Base-by-base conservation (phyloP, 2,113 vertebrate species). In the Sprattus sprattus region DNA sequence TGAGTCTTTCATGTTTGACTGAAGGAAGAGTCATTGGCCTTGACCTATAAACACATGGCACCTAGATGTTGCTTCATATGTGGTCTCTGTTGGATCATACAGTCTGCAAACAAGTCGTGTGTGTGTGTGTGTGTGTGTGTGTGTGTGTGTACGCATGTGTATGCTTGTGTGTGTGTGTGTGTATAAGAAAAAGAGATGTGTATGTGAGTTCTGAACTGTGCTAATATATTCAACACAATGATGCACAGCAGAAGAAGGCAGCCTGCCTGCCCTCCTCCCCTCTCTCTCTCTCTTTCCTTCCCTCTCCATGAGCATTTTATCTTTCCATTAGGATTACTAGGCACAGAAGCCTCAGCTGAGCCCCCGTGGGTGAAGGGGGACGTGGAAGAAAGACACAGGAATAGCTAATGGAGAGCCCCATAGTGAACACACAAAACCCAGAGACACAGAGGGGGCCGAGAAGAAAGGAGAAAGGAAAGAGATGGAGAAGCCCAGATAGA, bases 301-400 rank as follows among this genome's bases (percentile, higher is more conserved):
- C 28, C 11, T 39, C 71, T 78, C 71, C 32, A 16, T 78, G 13
- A 67, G 64, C n/a, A 67, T 67, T 28, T 60, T 67, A 67, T 67
- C 64, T 28, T 28, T 67, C 64, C 64, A 67, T 67, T 67, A 60
- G 64, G 64, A 67, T 67, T 67, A 67, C 54, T 60, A 60, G 54
- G 54, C 54, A 20, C 54, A 60, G 54, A 60, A 60, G 54, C 54
- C 6, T 20, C 54, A 60, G 20, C 54, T 22, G 18, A 22, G 54
- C 0, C 54, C 54, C 54, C 22, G 18, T 60, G 71, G 28, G 32
- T 2, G 16, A 78, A 25, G 60, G 64, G 25, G n/a, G 64, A 28
- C 9, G n/a, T 1, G 6, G 25, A 67, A 67, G 25, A 67, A 67
- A 67, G n/a, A 28, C n/a, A 28, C 9, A 25, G n/a, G n/a, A n/a